These are phyloP conservation scores for Ichneumoninae sp. DNA, from an alignment of 2,888 invertebrate species.

Conservation along the genomic window DNA sequence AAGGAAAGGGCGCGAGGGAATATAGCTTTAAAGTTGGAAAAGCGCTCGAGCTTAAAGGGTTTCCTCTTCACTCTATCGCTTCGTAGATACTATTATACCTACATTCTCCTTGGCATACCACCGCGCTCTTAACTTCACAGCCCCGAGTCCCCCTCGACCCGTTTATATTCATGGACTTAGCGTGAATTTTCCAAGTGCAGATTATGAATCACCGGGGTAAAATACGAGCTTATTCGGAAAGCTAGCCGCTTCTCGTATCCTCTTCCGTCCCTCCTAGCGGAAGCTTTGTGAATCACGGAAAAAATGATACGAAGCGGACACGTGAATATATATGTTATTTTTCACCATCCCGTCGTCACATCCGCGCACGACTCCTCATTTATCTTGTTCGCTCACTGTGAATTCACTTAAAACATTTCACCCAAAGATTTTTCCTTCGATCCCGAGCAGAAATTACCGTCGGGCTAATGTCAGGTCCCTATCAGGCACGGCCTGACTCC, in stretches of 20 bases:
- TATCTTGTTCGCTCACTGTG: neutral
- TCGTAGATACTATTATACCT: constrained; percentile 24
- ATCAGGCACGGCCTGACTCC: too few species aligned
- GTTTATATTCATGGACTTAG: constrained; percentile 42
- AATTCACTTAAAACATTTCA: constrained; percentile 10
- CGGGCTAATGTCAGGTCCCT: too few species aligned
- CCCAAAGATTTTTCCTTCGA: constrained; percentile 17
- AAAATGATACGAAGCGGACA: neutral
- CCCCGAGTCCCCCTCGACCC: neutral
- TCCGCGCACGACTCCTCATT: neutral
- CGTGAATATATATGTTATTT: neutral
- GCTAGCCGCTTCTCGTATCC: constrained; percentile 3
- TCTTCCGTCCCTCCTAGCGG: neutral
- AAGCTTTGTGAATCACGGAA: neutral
- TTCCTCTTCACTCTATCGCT: constrained; percentile 54
- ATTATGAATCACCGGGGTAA: constrained; percentile 36
- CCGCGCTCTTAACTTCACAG: constrained; percentile 14
- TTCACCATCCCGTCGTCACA: neutral
- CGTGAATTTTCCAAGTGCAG: constrained; percentile 36
- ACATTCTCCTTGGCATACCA: constrained; percentile 25
- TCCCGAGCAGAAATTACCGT: too few species aligned
- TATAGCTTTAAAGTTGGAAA: constrained; percentile 65
- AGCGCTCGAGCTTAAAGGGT: constrained; percentile 66
- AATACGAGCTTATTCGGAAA: constrained; percentile 41
- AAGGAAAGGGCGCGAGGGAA: constrained; percentile 23